Evolutionary conservation across 2,797 vertebrate genomes (phyloP).

Genomic region (Novumbra hubbsi): DNA sequence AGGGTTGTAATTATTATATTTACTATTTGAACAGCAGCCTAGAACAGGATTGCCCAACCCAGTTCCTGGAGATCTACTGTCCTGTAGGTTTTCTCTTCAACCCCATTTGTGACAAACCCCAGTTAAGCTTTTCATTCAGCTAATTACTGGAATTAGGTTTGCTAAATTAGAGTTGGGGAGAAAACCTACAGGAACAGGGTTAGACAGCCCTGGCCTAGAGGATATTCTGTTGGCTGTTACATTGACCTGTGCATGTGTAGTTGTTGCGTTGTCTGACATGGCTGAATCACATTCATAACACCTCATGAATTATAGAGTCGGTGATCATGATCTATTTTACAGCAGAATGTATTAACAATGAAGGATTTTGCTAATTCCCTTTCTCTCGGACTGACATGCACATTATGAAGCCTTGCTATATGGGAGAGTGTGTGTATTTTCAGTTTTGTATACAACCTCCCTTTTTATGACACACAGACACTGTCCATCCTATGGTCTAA

Average conservation of each 20-base stretch:
- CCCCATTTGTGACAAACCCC: too few species aligned
- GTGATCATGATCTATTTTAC: constrained; percentile 53
- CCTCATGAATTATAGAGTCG: background rate
- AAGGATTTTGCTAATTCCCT: constrained; percentile 42
- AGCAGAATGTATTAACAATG: constrained; percentile 35
- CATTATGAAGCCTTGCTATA: constrained; percentile 37
- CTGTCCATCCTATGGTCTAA: background rate
- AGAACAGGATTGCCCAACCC: background rate
- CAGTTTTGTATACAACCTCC: constrained; percentile 61
- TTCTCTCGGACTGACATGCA: constrained; percentile 48
- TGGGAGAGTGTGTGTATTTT: constrained; percentile 37
- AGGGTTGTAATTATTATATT: background rate
- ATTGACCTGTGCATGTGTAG: background rate
- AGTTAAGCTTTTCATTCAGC: too few species aligned
- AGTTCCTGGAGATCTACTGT: background rate
- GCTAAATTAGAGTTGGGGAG: too few species aligned
- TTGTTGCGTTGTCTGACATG: background rate
- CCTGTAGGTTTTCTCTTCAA: too few species aligned
- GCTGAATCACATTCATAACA: background rate
- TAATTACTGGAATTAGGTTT: too few species aligned
- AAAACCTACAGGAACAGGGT: too few species aligned
- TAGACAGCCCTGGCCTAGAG: too few species aligned
- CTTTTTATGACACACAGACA: background rate
- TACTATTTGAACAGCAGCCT: background rate
- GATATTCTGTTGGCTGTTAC: too few species aligned